phyloP scores from a whole-genome alignment of 2,797 vertebrate species.

The Esox masquinongy region DNA sequence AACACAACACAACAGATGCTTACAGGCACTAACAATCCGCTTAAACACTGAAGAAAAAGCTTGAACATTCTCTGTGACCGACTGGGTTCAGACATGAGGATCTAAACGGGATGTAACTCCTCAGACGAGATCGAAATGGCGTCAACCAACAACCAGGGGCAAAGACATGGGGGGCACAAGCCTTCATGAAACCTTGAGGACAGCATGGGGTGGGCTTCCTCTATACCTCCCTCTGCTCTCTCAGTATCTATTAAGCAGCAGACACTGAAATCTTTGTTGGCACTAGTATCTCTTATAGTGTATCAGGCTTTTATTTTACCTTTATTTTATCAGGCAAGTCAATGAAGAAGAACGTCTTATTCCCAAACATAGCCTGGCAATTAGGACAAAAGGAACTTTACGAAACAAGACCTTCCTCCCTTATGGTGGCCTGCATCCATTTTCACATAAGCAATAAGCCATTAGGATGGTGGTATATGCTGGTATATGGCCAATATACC shows the following conservation, averaged over 20 bases:
- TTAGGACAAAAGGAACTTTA: neutral
- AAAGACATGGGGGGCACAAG: constrained; percentile 35
- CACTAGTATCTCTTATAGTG: neutral
- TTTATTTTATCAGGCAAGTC: too few relatives aligned
- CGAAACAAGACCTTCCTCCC: neutral
- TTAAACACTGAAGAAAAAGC: neutral
- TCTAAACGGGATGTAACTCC: neutral
- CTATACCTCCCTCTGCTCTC: constrained; percentile 27
- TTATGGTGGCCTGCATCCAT: neutral
- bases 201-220: constrained; percentile 24
- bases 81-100: neutral
- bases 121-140: neutral
- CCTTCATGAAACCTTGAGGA: constrained; percentile 22
- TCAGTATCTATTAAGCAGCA: neutral
- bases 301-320: neutral
- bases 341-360: too few relatives aligned
- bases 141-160: neutral
- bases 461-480: too few relatives aligned
- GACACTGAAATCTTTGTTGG: neutral
- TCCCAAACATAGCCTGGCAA: too few relatives aligned
- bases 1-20: constrained; percentile 28
- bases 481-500: too few relatives aligned
- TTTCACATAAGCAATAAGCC: too few relatives aligned
- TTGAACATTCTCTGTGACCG: neutral
- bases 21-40: neutral